phyloP scores from a whole-genome alignment of 2,888 invertebrate species.

The Oeneis ivallda region DNA sequence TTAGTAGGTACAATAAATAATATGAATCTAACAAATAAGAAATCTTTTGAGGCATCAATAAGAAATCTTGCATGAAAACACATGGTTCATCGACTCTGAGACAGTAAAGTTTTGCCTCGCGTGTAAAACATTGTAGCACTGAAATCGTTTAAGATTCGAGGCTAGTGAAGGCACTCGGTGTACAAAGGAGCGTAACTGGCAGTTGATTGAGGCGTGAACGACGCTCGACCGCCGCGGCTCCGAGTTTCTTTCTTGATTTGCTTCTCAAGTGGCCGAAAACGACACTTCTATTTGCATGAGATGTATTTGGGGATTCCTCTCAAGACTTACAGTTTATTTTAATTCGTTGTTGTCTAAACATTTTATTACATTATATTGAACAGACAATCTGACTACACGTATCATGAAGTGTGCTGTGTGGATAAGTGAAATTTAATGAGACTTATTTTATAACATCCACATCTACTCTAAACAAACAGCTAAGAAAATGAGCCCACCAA shows the following conservation, averaged over 20 bases:
- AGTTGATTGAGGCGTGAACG: conserved; percentile 80
- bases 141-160: conserved; percentile 45
- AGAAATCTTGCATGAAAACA: too few species aligned
- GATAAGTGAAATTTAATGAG: not conserved
- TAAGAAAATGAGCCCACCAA: too few species aligned
- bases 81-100: not conserved
- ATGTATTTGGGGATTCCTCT: conserved; percentile 64
- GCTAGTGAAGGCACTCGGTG: conserved; percentile 60
- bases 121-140: conserved; percentile 10
- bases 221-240: conserved; percentile 69
- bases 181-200: conserved; percentile 72
- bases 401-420: too few species aligned
- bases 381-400: not conserved
- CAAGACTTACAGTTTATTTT: conserved; percentile 19
- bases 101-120: conserved; percentile 10
- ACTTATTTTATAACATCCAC: too few species aligned
- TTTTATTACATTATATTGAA: not conserved
- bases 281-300: conserved; percentile 78
- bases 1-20: too few species aligned
- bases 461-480: too few species aligned
- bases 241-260: conserved; percentile 80
- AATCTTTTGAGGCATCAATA: too few species aligned
- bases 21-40: too few species aligned
- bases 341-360: conserved; percentile 15
- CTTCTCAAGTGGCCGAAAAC: conserved; percentile 76